Evolutionary conservation across 2,888 invertebrate genomes (phyloP).

Genomic region (Parnassius orleans): DNA sequence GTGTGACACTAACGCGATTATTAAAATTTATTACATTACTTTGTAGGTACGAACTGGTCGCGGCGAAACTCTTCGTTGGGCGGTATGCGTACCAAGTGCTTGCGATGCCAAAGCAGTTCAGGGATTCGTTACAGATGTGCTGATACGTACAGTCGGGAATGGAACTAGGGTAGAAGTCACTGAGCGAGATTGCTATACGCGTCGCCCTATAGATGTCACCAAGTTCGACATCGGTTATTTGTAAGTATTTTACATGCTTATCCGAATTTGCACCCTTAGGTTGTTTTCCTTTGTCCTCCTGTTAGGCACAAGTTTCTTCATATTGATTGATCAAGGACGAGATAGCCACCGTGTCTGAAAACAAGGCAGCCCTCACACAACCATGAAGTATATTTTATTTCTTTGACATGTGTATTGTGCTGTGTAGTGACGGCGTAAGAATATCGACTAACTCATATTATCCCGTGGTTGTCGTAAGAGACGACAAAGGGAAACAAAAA

Average conservation of each 20-base stretch:
- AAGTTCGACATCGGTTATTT: conserved; percentile 60
- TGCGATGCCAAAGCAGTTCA: conserved; percentile 78
- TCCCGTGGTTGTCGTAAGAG: no score
- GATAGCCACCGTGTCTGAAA: no score
- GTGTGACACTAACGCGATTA: not conserved
- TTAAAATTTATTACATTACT: not conserved
- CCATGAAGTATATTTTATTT: no score
- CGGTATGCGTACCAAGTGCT: conserved; percentile 82
- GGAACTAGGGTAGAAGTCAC: conserved; percentile 65
- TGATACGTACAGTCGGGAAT: conserved; percentile 67
- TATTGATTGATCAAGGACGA: no score
- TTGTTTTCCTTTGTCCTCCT: no score
- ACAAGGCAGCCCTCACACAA: no score
- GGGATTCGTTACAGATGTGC: conserved; percentile 69
- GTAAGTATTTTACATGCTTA: conserved; percentile 47
- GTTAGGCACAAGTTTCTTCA: no score
- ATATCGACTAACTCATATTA: no score
- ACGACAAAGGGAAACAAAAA: no score
- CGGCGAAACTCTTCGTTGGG: conserved; percentile 81
- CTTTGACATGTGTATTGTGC: no score
- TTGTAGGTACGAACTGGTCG: conserved; percentile 64
- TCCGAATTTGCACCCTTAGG: no score
- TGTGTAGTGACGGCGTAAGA: no score
- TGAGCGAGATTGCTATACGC: conserved; percentile 75
- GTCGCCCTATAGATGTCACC: conserved; percentile 59